Conservation (phyloP, 2,797 vertebrate species). For the Pogonophryne albipinna region DNA sequence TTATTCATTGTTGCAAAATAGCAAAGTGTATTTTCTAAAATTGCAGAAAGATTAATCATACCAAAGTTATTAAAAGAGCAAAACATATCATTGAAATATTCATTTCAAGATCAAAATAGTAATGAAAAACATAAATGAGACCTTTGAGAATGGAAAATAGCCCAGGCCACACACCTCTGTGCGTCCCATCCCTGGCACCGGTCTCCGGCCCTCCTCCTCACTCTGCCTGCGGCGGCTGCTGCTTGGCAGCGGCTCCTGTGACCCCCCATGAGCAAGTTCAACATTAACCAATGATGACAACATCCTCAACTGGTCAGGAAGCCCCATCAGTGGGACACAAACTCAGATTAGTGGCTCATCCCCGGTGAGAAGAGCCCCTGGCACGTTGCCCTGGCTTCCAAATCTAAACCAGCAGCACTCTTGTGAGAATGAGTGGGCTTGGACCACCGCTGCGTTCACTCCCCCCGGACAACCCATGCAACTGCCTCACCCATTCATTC, state of each 20-base stretch:
- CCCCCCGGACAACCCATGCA: not conserved
- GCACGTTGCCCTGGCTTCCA: conserved; percentile 66
- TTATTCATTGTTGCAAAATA: not conserved
- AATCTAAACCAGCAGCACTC: conserved; percentile 78
- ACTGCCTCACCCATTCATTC: conserved; percentile 38
- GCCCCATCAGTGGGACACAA: conserved; percentile 77
- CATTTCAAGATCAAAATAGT: not conserved
- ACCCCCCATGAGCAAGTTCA: conserved; percentile 69
- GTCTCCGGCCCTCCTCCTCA: not conserved
- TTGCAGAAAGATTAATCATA: not conserved
- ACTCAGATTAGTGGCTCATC: conserved; percentile 81
- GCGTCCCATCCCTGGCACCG: conserved; percentile 16
- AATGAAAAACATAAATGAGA: not conserved
- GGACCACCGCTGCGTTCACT: conserved; percentile 15
- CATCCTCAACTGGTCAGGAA: conserved; percentile 79
- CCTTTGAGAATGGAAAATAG: not conserved
- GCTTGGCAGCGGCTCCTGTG: conserved; percentile 52
- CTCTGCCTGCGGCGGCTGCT: conserved; percentile 25
- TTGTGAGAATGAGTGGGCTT: conserved; percentile 66
- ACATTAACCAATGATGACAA: conserved; percentile 79
- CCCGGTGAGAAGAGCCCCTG: conserved; percentile 73
- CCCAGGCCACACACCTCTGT: conserved; percentile 28
- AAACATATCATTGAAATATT: not conserved
- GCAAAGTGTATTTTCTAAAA: not conserved
- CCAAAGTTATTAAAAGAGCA: not conserved